Evolutionary conservation across 1,140 invertebrate genomes (phyloP).

Genomic region (Drosophila saltans): DNA sequence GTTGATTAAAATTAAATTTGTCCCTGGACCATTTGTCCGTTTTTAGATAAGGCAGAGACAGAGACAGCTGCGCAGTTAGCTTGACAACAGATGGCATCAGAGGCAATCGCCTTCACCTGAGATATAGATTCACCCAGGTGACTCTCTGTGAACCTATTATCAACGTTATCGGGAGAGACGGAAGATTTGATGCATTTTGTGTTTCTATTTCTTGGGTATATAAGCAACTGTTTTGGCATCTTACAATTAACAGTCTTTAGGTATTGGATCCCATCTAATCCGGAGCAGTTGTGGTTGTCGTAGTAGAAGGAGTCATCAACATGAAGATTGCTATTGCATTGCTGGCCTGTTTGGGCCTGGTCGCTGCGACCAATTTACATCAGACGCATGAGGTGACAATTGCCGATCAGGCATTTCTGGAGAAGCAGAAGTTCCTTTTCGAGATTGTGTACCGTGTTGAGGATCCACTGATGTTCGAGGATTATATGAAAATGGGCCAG

Average conservation of each 20-base stretch:
- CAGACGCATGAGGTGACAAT: constrained; percentile 57
- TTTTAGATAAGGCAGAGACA: not conserved
- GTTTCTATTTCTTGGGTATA: constrained; percentile 41
- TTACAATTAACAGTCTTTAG: constrained; percentile 77
- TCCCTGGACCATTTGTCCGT: not conserved
- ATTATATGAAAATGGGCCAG: constrained; percentile 56
- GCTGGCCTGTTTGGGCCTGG: constrained; percentile 70
- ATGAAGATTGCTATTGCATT: constrained; percentile 76
- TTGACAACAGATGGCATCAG: not conserved
- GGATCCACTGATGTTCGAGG: constrained; percentile 68
- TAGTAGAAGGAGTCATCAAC: constrained; percentile 21
- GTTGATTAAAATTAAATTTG: not conserved
- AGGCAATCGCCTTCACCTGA: constrained; percentile 15
- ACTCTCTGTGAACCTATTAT: constrained; percentile 19
- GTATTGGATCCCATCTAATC: constrained; percentile 73
- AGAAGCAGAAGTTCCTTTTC: constrained; percentile 69
- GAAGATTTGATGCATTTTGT: not conserved
- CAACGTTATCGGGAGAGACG: not conserved
- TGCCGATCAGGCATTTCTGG: constrained; percentile 63
- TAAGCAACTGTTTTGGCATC: constrained; percentile 19
- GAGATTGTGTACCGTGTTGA: constrained; percentile 70
- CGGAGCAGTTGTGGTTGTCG: constrained; percentile 68
- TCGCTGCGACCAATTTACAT: constrained; percentile 60
- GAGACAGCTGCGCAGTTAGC: not conserved
- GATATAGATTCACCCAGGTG: constrained; percentile 21